Percentiles rank a stretch among this genome's conserved stretches.
Conservation (phyloP, 2,113 vertebrate genomes). For the Erythrolamprus reginae region DNA sequence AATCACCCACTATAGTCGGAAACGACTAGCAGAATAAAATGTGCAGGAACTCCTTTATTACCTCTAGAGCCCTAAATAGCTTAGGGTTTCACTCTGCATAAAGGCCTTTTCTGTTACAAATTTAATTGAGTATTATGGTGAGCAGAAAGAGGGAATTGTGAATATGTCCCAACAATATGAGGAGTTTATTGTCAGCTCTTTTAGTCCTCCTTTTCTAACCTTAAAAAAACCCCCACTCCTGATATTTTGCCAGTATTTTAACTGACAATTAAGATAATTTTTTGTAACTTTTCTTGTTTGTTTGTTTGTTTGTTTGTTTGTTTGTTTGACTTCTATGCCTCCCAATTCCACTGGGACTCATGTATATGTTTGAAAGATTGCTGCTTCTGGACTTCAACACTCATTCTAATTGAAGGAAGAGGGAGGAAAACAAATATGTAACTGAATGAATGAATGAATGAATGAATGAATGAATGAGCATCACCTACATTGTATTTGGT, state of each 20-base stretch:
- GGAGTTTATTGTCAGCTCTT: background rate
- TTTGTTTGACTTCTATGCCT: no score
- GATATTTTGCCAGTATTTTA: background rate
- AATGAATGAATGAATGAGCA: background rate
- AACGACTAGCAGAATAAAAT: background rate
- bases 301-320: no score
- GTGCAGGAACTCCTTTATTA: no score
- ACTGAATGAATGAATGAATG: background rate
- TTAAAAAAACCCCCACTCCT: background rate
- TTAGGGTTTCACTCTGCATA: background rate
- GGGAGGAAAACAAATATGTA: background rate
- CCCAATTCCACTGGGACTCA: no score
- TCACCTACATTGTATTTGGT: background rate
- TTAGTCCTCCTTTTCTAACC: background rate
- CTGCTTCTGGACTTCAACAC: background rate
- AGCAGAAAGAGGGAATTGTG: background rate
- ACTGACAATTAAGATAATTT: background rate
- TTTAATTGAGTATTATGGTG: background rate
- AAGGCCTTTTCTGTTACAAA: background rate
- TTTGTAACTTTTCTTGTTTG: background rate
- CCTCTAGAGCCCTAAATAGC: background rate
- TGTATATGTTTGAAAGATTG: background rate
- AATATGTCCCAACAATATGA: background rate
- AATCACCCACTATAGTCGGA: background rate
- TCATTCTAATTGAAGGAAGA: background rate